Conservation (phyloP, 2,888 invertebrate species). For the Chrysolina haemoptera region DNA sequence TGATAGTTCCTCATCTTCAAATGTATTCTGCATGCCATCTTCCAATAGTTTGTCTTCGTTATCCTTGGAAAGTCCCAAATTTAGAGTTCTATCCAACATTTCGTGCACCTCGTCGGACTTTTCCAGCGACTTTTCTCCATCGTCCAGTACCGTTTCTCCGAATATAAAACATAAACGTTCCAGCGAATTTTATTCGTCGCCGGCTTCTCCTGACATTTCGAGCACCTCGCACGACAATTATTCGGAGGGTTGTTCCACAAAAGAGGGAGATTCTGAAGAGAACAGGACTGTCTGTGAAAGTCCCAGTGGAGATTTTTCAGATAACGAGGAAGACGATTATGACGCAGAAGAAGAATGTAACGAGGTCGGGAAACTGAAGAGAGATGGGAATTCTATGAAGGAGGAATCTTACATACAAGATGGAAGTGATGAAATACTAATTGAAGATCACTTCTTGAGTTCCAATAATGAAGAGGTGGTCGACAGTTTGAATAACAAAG, state of each 20-base stretch:
- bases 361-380: neutral
- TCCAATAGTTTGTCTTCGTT: neutral
- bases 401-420: constrained; percentile 22
- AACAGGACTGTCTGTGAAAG: neutral
- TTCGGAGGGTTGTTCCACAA: constrained; percentile 7
- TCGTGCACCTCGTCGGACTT: constrained; percentile 18
- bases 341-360: neutral
- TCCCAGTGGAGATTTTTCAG: neutral
- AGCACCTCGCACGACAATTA: constrained; percentile 32
- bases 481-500: neutral
- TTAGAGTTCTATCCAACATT: neutral
- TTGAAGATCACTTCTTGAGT: constrained; percentile 14
- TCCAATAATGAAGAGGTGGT: constrained; percentile 2
- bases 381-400: neutral
- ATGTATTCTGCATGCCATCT: neutral
- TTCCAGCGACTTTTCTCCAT: constrained; percentile 18
- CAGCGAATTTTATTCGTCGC: constrained; percentile 26
- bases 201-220: constrained; percentile 38
- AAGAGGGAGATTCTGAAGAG: neutral
- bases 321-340: constrained; percentile 2
- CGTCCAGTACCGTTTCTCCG: constrained; percentile 6
- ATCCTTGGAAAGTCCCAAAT: neutral
- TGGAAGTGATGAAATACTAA: constrained; percentile 25
- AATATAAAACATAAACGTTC: neutral
- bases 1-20: neutral